These are phyloP conservation scores for Pardalotus punctatus DNA, from an alignment of 2,113 vertebrate species.

Conservation along the genomic window DNA sequence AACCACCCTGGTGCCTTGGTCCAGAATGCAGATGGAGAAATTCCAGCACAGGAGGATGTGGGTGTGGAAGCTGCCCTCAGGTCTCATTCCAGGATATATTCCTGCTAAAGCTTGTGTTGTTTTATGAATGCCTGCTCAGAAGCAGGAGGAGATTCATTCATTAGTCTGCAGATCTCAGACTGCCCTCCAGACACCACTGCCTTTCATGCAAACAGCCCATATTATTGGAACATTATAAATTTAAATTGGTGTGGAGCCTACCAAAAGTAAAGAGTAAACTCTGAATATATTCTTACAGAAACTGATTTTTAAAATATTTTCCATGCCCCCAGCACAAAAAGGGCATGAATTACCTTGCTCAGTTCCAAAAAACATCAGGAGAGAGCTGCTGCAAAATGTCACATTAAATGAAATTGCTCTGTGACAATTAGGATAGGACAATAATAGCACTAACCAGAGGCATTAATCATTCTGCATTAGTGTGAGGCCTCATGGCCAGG, in stretches of 20 bases:
- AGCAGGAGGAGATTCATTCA: neutral
- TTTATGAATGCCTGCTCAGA: neutral
- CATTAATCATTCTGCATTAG: conserved; percentile 23
- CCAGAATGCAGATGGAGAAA: neutral
- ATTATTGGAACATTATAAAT: neutral
- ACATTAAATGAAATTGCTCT: neutral
- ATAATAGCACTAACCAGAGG: conserved; percentile 14
- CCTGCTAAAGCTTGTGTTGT: neutral
- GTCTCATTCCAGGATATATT: neutral
- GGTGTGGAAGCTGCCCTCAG: neutral
- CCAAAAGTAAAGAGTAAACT: neutral
- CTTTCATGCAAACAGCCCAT: neutral
- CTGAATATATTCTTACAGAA: neutral
- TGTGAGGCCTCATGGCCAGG: neutral
- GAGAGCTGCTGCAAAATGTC: neutral
- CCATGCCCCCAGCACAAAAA: neutral
- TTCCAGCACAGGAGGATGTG: neutral
- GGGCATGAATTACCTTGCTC: neutral
- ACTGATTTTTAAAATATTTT: neutral
- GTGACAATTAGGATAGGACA: neutral
- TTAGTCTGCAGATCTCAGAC: neutral
- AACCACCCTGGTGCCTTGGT: neutral
- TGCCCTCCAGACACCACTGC: conserved; percentile 21
- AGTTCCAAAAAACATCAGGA: neutral
- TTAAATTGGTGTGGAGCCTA: neutral